phyloP scores from a whole-genome alignment of 2,797 vertebrate genomes.

The Enteromius viviparus region DNA sequence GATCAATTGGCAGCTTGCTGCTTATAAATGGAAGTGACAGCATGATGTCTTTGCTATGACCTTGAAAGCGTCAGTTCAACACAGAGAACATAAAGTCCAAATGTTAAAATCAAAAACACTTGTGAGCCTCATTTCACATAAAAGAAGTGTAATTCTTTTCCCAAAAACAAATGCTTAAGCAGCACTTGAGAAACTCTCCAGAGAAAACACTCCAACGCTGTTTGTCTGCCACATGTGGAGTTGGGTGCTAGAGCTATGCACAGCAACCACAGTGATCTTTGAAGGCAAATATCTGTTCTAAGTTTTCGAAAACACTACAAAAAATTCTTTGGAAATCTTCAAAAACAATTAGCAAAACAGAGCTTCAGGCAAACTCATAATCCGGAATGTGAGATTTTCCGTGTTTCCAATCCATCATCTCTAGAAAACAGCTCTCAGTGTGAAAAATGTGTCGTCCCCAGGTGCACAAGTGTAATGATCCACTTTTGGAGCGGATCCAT shows the following conservation, averaged over 20 bases:
- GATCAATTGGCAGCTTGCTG: neutral
- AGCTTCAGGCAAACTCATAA: neutral
- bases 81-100: neutral
- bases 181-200: constrained; percentile 1
- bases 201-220: constrained; percentile 26
- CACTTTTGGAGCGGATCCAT: constrained; percentile 36
- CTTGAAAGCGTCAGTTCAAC: neutral
- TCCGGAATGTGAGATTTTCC: constrained; percentile 3
- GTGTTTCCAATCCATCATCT: neutral
- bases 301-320: neutral
- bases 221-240: constrained; percentile 19
- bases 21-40: neutral
- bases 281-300: neutral
- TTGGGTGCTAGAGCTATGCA: neutral
- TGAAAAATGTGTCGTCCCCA: constrained; percentile 36
- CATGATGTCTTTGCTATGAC: neutral
- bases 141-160: neutral
- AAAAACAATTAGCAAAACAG: neutral
- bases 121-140: neutral
- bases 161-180: constrained; percentile 16
- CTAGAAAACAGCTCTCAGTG: constrained; percentile 6
- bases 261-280: constrained; percentile 10
- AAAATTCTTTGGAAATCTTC: constrained; percentile 1
- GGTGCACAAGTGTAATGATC: constrained; percentile 30
- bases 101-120: constrained; percentile 7